A percentile compares a stretch with the other conserved stretches of the same genome.
These are phyloP conservation scores for Pomacea maculata DNA, from an alignment of 1,140 invertebrate species.

Conservation along the genomic window DNA sequence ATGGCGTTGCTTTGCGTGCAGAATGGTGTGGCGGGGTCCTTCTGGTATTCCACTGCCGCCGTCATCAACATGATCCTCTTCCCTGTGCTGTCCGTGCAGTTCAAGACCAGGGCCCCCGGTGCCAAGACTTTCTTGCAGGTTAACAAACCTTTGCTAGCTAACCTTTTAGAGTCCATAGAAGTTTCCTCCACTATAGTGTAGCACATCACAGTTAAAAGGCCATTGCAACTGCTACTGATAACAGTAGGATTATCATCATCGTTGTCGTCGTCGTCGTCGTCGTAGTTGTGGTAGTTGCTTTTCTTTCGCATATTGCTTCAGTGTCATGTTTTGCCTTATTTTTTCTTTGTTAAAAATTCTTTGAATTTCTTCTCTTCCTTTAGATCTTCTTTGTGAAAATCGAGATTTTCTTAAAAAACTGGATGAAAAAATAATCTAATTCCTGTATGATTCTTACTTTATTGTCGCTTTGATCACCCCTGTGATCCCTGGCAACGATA, in stretches of 20 bases:
- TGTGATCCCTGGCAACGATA: too few species aligned
- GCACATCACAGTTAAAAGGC: not conserved
- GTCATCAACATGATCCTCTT: constrained; percentile 65
- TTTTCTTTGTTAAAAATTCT: not conserved
- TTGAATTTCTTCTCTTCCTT: too few species aligned
- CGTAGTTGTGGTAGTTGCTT: not conserved
- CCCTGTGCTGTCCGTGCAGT: constrained; percentile 58
- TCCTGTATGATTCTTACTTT: too few species aligned
- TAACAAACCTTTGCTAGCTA: not conserved
- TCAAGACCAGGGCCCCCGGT: constrained; percentile 63
- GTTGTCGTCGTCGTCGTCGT: not conserved
- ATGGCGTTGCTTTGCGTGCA: constrained; percentile 12
- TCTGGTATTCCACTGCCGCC: constrained; percentile 64
- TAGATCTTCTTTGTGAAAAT: too few species aligned
- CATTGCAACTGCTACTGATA: not conserved
- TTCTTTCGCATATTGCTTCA: not conserved
- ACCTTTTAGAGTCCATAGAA: not conserved
- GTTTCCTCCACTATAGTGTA: not conserved
- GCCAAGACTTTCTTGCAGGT: constrained; percentile 64
- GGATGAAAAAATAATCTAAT: too few species aligned
- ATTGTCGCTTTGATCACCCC: too few species aligned
- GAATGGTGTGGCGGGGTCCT: constrained; percentile 62
- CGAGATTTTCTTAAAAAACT: too few species aligned
- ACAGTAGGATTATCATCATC: not conserved
- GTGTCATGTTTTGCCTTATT: not conserved